Evolutionary conservation across 64 coral and sea anemone genomes (phyloP).

Genomic region (Cladopsammia gracilis): DNA sequence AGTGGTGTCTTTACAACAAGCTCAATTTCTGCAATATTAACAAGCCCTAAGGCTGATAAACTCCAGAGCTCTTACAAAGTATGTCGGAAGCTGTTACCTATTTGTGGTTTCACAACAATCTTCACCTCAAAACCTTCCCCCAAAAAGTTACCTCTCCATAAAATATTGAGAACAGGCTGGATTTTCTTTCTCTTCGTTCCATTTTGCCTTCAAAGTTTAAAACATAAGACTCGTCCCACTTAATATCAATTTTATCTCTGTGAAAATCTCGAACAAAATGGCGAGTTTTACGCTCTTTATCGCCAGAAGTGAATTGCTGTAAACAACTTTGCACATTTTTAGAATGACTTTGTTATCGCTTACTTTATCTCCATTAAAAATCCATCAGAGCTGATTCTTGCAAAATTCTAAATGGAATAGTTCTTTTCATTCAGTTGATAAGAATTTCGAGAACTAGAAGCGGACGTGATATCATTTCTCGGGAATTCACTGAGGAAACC

Average conservation of each 20-base stretch:
- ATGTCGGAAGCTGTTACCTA: constrained; percentile 5
- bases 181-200: neutral
- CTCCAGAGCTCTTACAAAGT: constrained; percentile 13
- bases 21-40: constrained; percentile 44
- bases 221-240: constrained; percentile 6
- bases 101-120: constrained; percentile 16
- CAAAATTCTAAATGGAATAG: constrained; percentile 15
- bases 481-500: neutral
- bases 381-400: constrained; percentile 26
- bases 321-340: constrained; percentile 59
- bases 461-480: neutral
- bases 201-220: neutral
- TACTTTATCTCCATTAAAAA: constrained; percentile 48
- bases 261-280: constrained; percentile 21
- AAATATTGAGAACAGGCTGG: neutral
- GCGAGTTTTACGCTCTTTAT: constrained; percentile 41
- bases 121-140: neutral
- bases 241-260: constrained; percentile 2
- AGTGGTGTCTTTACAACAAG: constrained; percentile 32
- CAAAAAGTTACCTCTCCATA: neutral
- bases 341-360: constrained; percentile 48
- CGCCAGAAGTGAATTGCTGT: constrained; percentile 25
- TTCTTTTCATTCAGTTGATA: neutral
- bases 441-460: neutral
- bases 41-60: constrained; percentile 16